Conservation (phyloP, 2,797 vertebrate genomes). For the Pseudomugil tenellus region DNA sequence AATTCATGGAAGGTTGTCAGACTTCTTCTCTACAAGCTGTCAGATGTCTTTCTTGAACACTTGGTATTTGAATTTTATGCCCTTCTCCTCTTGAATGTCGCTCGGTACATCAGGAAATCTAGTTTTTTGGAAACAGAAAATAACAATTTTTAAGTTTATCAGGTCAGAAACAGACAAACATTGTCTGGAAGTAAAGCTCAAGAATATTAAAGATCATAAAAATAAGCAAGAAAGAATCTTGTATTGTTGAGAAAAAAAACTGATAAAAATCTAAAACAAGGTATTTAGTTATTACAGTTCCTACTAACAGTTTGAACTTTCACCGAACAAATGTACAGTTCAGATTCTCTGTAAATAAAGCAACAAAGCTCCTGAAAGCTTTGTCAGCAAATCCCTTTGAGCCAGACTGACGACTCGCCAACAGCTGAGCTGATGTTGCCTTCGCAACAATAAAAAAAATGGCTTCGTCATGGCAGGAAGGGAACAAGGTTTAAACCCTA, state of each 20-base stretch:
- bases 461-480: neutral
- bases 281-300: neutral
- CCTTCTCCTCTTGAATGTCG: conserved; percentile 84
- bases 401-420: neutral
- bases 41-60: conserved; percentile 84
- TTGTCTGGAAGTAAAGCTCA: neutral
- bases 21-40: too few species aligned
- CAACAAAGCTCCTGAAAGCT: neutral
- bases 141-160: neutral
- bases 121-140: conserved; percentile 23
- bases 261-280: neutral
- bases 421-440: conserved; percentile 21
- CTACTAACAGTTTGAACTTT: too few species aligned
- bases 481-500: neutral
- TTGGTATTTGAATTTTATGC: conserved; percentile 82
- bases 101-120: conserved; percentile 80
- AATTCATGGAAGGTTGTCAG: too few species aligned
- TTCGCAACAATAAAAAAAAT: conserved; percentile 19
- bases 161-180: neutral
- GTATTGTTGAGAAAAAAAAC: neutral
- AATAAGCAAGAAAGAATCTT: neutral
- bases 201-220: neutral
- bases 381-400: conserved; percentile 13
- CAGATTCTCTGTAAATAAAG: neutral
- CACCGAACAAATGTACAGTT: neutral